Conservation (phyloP, 2,888 invertebrate genomes). For the Drosophila demipolita region DNA sequence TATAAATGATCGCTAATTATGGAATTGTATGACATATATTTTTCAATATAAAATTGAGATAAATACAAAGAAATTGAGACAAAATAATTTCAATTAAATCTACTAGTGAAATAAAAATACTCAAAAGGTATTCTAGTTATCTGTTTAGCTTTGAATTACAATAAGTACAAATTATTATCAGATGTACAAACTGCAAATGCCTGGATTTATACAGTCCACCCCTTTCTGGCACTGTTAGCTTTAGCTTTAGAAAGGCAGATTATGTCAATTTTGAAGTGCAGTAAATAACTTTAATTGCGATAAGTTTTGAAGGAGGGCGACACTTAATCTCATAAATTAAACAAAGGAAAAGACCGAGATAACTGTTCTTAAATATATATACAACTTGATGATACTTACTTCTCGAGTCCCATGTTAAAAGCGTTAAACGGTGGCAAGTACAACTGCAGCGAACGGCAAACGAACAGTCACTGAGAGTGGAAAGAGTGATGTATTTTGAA, state of each 20-base stretch:
- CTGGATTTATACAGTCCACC: background rate
- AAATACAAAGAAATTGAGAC: background rate
- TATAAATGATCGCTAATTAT: no score
- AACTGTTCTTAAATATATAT: background rate
- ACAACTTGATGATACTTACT: conserved; percentile 53
- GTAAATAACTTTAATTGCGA: conserved; percentile 48
- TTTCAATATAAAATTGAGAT: background rate
- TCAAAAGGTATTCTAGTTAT: background rate
- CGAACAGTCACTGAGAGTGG: conserved; percentile 59
- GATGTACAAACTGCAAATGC: background rate
- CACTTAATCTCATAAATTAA: background rate
- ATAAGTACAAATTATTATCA: background rate
- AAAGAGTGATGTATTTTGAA: conserved; percentile 24
- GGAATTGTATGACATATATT: background rate
- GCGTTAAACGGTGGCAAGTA: conserved; percentile 9
- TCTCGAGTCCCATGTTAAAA: conserved; percentile 70
- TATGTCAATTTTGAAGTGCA: conserved; percentile 52
- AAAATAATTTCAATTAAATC: background rate
- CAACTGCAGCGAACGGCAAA: conserved; percentile 59
- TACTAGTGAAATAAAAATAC: background rate
- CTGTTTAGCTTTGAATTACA: background rate
- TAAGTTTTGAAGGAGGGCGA: conserved; percentile 26
- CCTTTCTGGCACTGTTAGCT: background rate
- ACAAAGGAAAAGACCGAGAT: background rate
- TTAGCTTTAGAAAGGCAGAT: conserved; percentile 41